phyloP scores from a whole-genome alignment of 1,140 invertebrate genomes.

The Lanistes nyassanus region DNA sequence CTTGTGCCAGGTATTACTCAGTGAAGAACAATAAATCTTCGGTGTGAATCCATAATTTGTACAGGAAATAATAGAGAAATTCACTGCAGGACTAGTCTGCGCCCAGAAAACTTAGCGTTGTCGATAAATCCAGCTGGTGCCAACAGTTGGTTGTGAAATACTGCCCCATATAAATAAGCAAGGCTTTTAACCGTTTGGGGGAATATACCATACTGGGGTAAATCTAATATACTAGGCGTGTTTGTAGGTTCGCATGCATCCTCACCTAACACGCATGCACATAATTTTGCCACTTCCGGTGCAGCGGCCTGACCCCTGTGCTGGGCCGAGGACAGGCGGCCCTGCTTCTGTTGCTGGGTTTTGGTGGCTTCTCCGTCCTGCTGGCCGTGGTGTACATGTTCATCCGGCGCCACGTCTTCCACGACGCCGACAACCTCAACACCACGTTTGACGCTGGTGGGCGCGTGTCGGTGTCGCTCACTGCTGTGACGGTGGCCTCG shows the following conservation, averaged over 20 bases:
- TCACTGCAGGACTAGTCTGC: no score
- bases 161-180: no score
- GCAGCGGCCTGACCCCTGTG: conserved; percentile 29
- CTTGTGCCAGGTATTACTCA: no score
- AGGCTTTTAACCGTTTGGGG: no score
- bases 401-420: conserved; percentile 55
- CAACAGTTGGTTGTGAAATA: no score
- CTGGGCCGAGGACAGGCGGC: conserved; percentile 48
- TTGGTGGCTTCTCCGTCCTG: conserved; percentile 55
- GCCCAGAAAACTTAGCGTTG: no score
- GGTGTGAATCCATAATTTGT: no score
- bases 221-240: neutral
- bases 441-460: conserved; percentile 66
- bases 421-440: conserved; percentile 58
- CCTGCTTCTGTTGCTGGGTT: conserved; percentile 48
- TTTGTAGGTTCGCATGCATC: no score
- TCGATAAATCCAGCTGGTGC: no score
- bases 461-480: conserved; percentile 50
- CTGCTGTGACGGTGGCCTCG: conserved; percentile 53
- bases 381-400: conserved; percentile 54
- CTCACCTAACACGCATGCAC: neutral
- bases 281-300: neutral
- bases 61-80: no score
- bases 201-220: neutral
- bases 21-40: no score